Evolutionary conservation across 2,888 invertebrate genomes (phyloP).

Genomic region (Aphelenchoides bicaudatus): DNA sequence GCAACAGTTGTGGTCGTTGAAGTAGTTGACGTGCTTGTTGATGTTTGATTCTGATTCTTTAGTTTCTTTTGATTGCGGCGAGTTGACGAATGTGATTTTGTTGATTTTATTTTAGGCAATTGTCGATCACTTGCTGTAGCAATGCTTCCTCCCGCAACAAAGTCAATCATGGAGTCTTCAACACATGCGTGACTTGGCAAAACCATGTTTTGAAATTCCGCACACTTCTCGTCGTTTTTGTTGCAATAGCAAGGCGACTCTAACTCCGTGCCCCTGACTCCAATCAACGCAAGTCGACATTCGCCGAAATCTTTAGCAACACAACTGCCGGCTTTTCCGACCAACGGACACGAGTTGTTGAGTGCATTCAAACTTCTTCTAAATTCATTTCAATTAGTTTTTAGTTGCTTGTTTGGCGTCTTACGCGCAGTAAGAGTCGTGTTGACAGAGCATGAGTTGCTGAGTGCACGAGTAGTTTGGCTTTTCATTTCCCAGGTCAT

Average conservation of each 20-base stretch:
- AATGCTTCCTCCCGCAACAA: background rate
- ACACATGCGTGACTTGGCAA: slow-evolving; percentile 56
- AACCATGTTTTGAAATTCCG: slow-evolving; percentile 41
- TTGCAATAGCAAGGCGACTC: slow-evolving; percentile 54
- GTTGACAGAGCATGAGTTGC: slow-evolving; percentile 38
- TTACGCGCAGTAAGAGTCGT: slow-evolving; percentile 42
- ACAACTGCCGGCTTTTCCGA: slow-evolving; percentile 25
- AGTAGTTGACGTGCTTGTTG: background rate
- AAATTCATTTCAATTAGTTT: slow-evolving; percentile 6
- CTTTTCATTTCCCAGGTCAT: slow-evolving; percentile 29
- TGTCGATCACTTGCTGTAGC: slow-evolving; percentile 1
- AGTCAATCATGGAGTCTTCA: slow-evolving; percentile 10
- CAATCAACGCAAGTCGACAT: slow-evolving; percentile 36
- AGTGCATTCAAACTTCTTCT: slow-evolving; percentile 19
- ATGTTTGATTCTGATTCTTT: background rate
- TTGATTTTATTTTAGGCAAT: background rate
- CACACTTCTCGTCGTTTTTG: slow-evolving; percentile 42
- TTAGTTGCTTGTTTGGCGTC: background rate
- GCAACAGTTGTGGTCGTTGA: background rate
- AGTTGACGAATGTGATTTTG: background rate
- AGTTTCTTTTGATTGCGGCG: background rate
- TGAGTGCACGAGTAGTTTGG: slow-evolving; percentile 39
- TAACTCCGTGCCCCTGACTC: slow-evolving; percentile 46
- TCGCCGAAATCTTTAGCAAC: slow-evolving; percentile 24
- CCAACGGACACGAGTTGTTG: slow-evolving; percentile 22